Evolutionary conservation across 2,113 vertebrate genomes (phyloP), one percentile per base, ranked within the genome.

Genomic region (Callorhinus ursinus): DNA sequence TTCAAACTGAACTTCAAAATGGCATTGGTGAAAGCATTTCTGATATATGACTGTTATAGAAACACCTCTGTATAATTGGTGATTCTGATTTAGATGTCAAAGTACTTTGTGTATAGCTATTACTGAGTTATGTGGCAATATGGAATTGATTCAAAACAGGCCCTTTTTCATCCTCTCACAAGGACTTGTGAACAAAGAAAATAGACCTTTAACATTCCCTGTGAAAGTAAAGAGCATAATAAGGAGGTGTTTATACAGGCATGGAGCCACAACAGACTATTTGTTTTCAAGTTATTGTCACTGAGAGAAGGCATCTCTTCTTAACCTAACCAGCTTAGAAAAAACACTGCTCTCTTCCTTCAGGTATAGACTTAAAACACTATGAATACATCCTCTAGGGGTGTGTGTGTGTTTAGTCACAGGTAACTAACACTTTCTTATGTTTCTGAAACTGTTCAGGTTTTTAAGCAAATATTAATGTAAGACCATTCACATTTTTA

Each of bases 181-280:
- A 74, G 31, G 72, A 96, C 55, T 97, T 97, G 81, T 59, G 63
- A 94, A 82, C 18, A 94, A 96, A 96, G 63, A 94, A 97, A 71
- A 6, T 72, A 94, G 59, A n/a, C 55, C 0, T 1, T 94, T 77
- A 83, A 82, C 59, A 63, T 11, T 9, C 21, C 74, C 92, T 55
- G 49, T 97, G 97, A 97, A 93, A 98, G 96, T 85, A 7, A 85
- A 71, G 90, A 93, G 84, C 94, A 93, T 97, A 97, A 98, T 97
- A 96, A 97, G 69, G 79, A 96, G 53, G 69, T 98, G 96, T 98
- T 98, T 98, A 82, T 94, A 81, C 76, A 97, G 98, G 97, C 98
- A 90, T 36, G 49, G 1, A 83, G 96, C 95, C 98, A 98, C 97
- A 98, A 98, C 96, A 92, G 67, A 15, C 39, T 53, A 74, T 94